Base-by-base conservation (phyloP, 2,888 invertebrate species). In the Rhagophthalmus giganteus region DNA sequence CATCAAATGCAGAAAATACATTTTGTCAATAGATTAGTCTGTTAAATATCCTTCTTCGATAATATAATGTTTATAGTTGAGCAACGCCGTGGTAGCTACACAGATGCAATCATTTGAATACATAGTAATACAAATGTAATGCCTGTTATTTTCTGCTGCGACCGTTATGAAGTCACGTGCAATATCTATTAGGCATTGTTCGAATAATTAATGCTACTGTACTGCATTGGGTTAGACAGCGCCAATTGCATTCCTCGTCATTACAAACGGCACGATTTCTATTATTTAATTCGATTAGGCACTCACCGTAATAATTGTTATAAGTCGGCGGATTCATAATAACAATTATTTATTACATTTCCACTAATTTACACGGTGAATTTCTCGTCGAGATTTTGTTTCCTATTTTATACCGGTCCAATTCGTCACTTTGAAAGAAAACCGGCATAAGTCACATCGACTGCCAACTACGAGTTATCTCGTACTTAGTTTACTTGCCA, bases 151-250 rank as follows among this genome's bases (percentile, higher is more conserved):
- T 47, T 41, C 53, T 40, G 41, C 53, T 40, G 55, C 24, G 47
- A 57, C 60, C 58, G 58, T 60, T 60, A 58, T 49, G 32, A 42
- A 55, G 59, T 58, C 61, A 61, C 61, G 61, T 61, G 56, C 59
- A 58, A 59, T 58, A 55, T 59, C 59, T 58, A 58, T 55, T 52
- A 52, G 41, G 44, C 51, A 60, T 58, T 58, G 55, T 57, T 57
- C 47, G 32, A 49, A 46, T 59, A 57, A 60, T 54, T 58, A 58
- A 58, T 58, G 56, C 57, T 44, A 51, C 54, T 42, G 48, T 38
- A 48, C 15, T 13, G 37, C 34, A 42, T 33, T 54, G 50, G 44
- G 44, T 33, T 41, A 48, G 34, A 38, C 30, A 42, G 32, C 32
- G 26, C 38, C 44, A 44, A 28, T 44, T 20, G 40, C 48, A 54